A percentile compares a stretch with the other conserved stretches of the same genome.
These are phyloP conservation scores for Diachrysia chrysitis DNA, from an alignment of 2,888 invertebrate species.

Conservation along the genomic window DNA sequence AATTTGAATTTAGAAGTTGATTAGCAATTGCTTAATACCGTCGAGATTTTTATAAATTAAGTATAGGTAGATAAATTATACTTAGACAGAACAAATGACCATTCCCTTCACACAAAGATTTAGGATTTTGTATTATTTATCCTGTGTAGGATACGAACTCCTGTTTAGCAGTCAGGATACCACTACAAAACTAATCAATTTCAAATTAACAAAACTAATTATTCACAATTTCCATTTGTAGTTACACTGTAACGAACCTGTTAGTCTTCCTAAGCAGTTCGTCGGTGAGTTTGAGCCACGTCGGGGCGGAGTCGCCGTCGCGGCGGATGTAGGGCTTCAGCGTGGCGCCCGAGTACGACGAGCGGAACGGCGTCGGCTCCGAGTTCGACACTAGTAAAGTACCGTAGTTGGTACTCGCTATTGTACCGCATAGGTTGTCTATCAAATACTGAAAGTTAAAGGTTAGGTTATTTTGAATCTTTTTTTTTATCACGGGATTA, in stretches of 20 bases:
- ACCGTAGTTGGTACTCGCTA: conserved; percentile 76
- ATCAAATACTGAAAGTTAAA: conserved; percentile 72
- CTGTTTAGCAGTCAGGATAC: too few species aligned
- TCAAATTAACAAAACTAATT: too few species aligned
- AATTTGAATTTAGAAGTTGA: too few species aligned
- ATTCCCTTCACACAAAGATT: too few species aligned
- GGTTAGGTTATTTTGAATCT: background rate
- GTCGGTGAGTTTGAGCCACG: conserved; percentile 92
- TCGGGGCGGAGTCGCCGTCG: conserved; percentile 91
- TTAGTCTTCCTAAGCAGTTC: conserved; percentile 90
- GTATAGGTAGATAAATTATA: too few species aligned
- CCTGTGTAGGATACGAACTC: too few species aligned
- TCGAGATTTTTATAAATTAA: too few species aligned
- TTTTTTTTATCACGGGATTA: background rate
- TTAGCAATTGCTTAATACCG: too few species aligned
- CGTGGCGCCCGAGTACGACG: conserved; percentile 92
- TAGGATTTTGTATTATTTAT: too few species aligned
- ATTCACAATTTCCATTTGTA: too few species aligned
- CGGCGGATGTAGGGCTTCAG: conserved; percentile 96
- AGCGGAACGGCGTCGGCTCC: conserved; percentile 90
- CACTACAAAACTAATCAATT: too few species aligned
- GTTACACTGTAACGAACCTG: conserved; percentile 57
- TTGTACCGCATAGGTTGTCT: conserved; percentile 81
- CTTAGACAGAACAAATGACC: too few species aligned
- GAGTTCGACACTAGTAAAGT: conserved; percentile 87